A percentile compares a stretch with the other conserved stretches of the same genome.
Conservation (phyloP, 2,113 vertebrate genomes). For the Nycticorax nycticorax region DNA sequence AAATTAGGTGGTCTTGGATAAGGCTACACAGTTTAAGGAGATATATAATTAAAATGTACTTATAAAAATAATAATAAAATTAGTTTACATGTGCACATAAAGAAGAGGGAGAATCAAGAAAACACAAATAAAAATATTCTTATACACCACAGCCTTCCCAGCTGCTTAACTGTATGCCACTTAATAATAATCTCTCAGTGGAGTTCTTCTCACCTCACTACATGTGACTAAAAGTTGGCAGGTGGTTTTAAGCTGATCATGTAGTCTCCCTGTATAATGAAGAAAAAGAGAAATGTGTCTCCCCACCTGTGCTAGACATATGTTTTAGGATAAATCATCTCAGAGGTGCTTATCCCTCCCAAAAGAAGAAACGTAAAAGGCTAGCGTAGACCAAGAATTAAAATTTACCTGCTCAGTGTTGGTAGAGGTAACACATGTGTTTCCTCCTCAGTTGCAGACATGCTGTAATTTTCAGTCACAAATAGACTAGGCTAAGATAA, state of each 20-base stretch:
- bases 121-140: background rate
- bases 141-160: background rate
- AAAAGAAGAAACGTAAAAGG: background rate
- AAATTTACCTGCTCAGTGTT: background rate
- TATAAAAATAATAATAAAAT: background rate
- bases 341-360: background rate
- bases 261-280: background rate
- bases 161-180: background rate
- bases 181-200: background rate
- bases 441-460: background rate
- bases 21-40: background rate
- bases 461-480: background rate
- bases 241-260: background rate
- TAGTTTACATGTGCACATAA: background rate
- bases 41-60: background rate
- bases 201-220: background rate
- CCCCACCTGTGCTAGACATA: background rate
- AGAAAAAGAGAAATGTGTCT: background rate
- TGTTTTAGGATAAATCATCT: background rate
- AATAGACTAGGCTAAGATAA: background rate
- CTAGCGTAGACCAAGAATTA: background rate
- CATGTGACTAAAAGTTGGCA: background rate
- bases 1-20: background rate
- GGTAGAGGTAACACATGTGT: fast-evolving
- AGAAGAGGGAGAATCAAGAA: background rate